Evolutionary conservation across 2,797 vertebrate genomes (phyloP), one percentile per base, ranked within the genome.

Genomic region (Xiphorhynchus erythropygius): DNA sequence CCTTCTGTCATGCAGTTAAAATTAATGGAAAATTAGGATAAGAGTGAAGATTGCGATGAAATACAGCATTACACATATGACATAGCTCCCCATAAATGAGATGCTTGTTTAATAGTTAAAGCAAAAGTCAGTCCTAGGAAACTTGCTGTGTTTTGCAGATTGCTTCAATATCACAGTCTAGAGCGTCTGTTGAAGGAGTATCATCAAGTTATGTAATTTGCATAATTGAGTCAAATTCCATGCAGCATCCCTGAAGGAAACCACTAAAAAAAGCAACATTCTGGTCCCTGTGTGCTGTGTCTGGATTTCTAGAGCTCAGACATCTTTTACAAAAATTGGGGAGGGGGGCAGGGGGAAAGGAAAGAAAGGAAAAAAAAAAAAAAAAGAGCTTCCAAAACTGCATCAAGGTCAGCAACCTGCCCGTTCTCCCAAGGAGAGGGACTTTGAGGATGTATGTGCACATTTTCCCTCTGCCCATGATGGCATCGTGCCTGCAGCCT

Each of bases 221-320:
- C 96, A 96, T 96, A 96, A 95, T 90, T 95, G 77, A 96, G 59
- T 94, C 91, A 87, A 96, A 97, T 97, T 83, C 69, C 74, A 93
- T 88, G 83, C 91, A 96, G 83, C 89, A 91, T 96, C 85, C 77
- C 80, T 87, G 77, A 93, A 94, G 93, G 83, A 95, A 94, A 42
- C 59, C 65, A 81, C 88, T 94, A 90, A 95, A 95, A 95, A 96
- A 94, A 69, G 87, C 84, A 90, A 24, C 85, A 33, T 84, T 96
- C 91, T 96, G 89, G 80, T 96, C 83, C 44, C 42, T 74, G 21
- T 83, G 44, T 91, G 81, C 89, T 89, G 84, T 85, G 90, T 95
- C 77, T 94, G 80, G 77, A 39, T 96, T 95, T 84, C 79, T 88
- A 63, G 52, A 80, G 80, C 89, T 96, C 56, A 94, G 91, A 68